Conservation (phyloP, 2,113 vertebrate genomes). For the Scomber colias region DNA sequence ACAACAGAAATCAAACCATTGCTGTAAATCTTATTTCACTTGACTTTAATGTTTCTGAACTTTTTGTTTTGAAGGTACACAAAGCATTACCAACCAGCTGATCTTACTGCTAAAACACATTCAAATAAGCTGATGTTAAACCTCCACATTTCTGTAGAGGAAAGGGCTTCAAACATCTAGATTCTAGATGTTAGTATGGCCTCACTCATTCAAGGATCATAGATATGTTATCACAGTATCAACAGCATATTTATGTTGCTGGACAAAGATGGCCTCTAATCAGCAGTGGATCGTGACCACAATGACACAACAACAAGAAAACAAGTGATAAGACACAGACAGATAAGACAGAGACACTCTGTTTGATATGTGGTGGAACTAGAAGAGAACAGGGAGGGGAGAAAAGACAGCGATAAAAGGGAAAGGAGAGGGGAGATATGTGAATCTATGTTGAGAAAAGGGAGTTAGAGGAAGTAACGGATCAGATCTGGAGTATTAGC, state of each 20-base stretch:
- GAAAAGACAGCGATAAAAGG: constrained; percentile 10
- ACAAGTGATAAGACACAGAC: constrained; percentile 18
- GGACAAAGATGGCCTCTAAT: constrained; percentile 22
- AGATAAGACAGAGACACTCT: constrained; percentile 18
- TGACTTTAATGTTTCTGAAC: not conserved
- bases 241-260: constrained; percentile 27
- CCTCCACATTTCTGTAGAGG: not conserved
- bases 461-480: not conserved
- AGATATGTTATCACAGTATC: not conserved
- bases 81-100: not conserved
- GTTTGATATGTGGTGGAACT: not conserved
- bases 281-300: constrained; percentile 13
- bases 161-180: not conserved
- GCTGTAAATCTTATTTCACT: not conserved
- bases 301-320: not conserved
- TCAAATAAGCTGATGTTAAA: not conserved
- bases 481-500: constrained; percentile 2
- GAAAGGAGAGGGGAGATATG: not conserved
- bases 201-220: not conserved
- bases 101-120: not conserved
- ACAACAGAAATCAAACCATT: constrained; percentile 44
- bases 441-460: constrained; percentile 3
- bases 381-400: not conserved
- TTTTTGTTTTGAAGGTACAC: not conserved
- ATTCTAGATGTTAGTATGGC: not conserved